phyloP scores from a whole-genome alignment of 64 coral and sea anemone species.

The Stichodactyla mertensii region DNA sequence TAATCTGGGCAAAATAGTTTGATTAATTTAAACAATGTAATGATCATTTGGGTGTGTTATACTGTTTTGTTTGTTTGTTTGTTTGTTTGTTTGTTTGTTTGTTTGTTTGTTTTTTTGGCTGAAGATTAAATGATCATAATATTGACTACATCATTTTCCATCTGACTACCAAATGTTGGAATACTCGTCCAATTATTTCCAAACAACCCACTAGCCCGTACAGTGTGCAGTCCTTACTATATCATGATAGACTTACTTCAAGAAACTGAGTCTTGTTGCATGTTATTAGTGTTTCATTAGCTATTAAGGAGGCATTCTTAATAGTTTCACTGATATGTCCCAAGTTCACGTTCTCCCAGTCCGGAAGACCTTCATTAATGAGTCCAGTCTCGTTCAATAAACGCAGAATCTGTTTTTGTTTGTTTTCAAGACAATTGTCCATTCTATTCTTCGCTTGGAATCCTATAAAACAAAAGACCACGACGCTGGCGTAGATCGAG shows the following conservation, averaged over 20 bases:
- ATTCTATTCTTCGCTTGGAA: constrained; percentile 79
- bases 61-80: too few species aligned
- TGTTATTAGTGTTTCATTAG: constrained; percentile 43
- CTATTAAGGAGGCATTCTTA: constrained; percentile 43
- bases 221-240: too few species aligned
- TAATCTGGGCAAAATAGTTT: too few species aligned
- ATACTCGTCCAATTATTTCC: too few species aligned
- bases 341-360: background rate
- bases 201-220: too few species aligned
- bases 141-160: too few species aligned
- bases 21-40: too few species aligned
- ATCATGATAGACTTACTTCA: constrained; percentile 5
- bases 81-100: too few species aligned
- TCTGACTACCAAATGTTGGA: too few species aligned
- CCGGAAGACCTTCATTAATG: constrained; percentile 4
- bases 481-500: constrained; percentile 92
- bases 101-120: too few species aligned
- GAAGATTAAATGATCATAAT: too few species aligned
- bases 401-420: constrained; percentile 29
- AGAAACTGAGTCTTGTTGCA: constrained; percentile 75
- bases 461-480: constrained; percentile 94
- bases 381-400: constrained; percentile 45
- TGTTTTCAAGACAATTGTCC: constrained; percentile 43
- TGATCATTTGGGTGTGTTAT: too few species aligned
- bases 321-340: constrained; percentile 15